These are phyloP conservation scores for Physella acuta DNA, from an alignment of 1,140 invertebrate genomes.

Conservation along the genomic window DNA sequence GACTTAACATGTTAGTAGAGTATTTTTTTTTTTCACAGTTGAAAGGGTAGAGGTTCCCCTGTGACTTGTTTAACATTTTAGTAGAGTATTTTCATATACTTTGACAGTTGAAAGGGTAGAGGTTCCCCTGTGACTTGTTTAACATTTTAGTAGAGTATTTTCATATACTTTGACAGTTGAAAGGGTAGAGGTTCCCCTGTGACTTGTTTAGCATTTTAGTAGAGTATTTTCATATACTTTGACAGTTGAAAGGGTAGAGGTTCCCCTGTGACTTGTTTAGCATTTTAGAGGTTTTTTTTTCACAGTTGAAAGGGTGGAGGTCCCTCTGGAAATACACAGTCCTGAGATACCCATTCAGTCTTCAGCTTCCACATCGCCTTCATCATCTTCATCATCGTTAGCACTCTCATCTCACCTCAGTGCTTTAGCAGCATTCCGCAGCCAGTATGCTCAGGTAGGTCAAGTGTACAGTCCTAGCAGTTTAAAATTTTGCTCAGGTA, in stretches of 20 bases:
- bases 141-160: too few species aligned
- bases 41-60: slow-evolving; percentile 55
- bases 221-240: too few species aligned
- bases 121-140: too few species aligned
- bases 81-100: too few species aligned
- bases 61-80: too few species aligned
- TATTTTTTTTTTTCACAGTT: slow-evolving; percentile 48
- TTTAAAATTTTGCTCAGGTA: too few species aligned
- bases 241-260: too few species aligned
- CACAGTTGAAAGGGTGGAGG: slow-evolving; percentile 56
- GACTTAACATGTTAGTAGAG: too few species aligned
- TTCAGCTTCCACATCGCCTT: slow-evolving; percentile 18
- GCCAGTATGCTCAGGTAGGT: slow-evolving; percentile 17
- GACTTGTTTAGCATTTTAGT: too few species aligned
- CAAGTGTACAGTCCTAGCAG: too few species aligned
- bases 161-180: slow-evolving; percentile 50
- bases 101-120: slow-evolving; percentile 56
- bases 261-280: too few species aligned
- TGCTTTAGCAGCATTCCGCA: slow-evolving; percentile 20
- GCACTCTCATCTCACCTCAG: slow-evolving; percentile 26
- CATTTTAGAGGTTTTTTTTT: too few species aligned
- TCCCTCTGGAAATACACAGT: slow-evolving; percentile 45
- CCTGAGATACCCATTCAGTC: slow-evolving; percentile 1
- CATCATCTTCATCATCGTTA: slow-evolving; percentile 24
- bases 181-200: slow-evolving; percentile 51